Percentiles rank a stretch among this genome's conserved stretches.
phyloP scores from a whole-genome alignment of 92 coral and sea anemone species.

The Desmophyllum pertusum region DNA sequence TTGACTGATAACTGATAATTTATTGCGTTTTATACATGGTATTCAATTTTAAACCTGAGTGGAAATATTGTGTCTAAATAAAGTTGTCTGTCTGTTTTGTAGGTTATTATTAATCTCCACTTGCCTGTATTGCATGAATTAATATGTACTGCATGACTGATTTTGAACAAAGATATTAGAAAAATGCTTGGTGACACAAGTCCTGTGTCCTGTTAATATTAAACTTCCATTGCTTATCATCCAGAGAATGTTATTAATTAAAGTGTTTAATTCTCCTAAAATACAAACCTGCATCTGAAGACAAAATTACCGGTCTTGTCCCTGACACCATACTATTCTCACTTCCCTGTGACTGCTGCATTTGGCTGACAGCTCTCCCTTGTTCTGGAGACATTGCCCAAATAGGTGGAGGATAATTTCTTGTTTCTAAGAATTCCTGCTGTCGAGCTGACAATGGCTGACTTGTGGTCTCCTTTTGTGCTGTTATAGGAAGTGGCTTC shows the following conservation, averaged over 20 bases:
- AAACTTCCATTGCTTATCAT: too few relatives aligned
- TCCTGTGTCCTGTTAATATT: too few relatives aligned
- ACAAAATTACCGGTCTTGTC: not conserved
- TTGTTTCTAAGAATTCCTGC: not conserved
- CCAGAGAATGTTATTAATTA: not conserved
- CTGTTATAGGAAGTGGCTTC: slow-evolving; percentile 15
- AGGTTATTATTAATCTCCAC: too few relatives aligned
- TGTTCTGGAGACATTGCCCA: slow-evolving; percentile 10
- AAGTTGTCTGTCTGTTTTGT: too few relatives aligned
- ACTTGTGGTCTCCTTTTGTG: not conserved
- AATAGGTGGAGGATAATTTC: slow-evolving; percentile 4
- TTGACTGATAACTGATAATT: too few relatives aligned
- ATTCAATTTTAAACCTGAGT: too few relatives aligned
- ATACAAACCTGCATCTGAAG: slow-evolving; percentile 21
- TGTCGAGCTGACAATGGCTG: not conserved
- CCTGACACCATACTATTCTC: not conserved
- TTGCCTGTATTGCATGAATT: too few relatives aligned
- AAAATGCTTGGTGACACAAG: too few relatives aligned
- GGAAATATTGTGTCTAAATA: too few relatives aligned
- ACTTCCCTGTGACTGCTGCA: slow-evolving; percentile 25
- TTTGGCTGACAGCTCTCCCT: not conserved
- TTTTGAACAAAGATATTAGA: too few relatives aligned
- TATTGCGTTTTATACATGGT: too few relatives aligned
- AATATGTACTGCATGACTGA: too few relatives aligned
- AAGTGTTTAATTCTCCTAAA: not conserved